These are phyloP conservation scores for Sebastes aleutianus DNA, from an alignment of 2,797 vertebrate genomes.

Conservation along the genomic window DNA sequence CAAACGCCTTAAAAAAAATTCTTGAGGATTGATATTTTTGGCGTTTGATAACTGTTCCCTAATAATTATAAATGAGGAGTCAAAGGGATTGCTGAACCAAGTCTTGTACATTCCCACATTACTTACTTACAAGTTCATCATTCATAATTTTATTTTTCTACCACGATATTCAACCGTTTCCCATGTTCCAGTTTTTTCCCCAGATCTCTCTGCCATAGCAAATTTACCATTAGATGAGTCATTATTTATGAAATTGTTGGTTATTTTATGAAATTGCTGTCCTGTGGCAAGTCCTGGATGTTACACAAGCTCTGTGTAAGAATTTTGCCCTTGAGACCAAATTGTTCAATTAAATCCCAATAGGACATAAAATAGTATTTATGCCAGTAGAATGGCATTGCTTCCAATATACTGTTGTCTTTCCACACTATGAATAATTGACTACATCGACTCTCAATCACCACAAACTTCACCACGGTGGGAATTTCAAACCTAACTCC, in stretches of 20 bases:
- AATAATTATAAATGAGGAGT: not conserved
- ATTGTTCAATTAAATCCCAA: not conserved
- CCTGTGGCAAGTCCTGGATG: not conserved
- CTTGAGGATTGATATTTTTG: no score
- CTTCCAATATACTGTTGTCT: not conserved
- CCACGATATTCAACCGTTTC: not conserved
- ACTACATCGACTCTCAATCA: not conserved
- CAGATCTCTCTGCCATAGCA: not conserved
- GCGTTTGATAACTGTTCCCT: not conserved
- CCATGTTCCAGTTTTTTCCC: not conserved
- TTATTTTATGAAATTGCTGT: not conserved
- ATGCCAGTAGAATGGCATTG: not conserved
- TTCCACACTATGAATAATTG: not conserved
- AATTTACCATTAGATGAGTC: not conserved
- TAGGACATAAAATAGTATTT: not conserved
- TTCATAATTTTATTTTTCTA: not conserved
- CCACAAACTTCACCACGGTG: not conserved
- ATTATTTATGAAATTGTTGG: not conserved
- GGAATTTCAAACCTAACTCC: conserved; percentile 20
- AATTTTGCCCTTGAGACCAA: not conserved
- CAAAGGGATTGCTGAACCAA: not conserved
- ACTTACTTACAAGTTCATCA: not conserved
- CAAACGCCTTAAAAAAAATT: not conserved
- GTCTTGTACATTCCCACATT: not conserved
- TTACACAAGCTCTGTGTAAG: not conserved